phyloP scores from a whole-genome alignment of 2,113 vertebrate genomes.

The Trachemys scripta region DNA sequence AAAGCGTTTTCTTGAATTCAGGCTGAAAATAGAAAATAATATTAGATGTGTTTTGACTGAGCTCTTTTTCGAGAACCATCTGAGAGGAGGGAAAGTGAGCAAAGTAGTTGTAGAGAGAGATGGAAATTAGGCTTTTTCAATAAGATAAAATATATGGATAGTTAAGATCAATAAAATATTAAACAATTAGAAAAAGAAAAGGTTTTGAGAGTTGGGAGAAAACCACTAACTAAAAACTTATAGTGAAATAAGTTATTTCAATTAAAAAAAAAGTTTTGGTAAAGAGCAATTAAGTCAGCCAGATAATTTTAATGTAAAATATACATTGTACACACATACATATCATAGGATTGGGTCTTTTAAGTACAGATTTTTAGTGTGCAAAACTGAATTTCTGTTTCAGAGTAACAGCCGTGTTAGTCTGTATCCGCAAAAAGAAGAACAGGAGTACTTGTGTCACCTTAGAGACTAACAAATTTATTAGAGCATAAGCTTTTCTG shows the following conservation, averaged over 20 bases:
- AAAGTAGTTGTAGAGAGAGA: not conserved
- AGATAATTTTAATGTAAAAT: not conserved
- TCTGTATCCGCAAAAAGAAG: too few relatives aligned
- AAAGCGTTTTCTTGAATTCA: not conserved
- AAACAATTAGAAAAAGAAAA: rapidly evolving
- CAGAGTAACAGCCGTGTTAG: too few relatives aligned
- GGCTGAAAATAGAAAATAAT: not conserved
- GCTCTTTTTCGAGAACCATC: not conserved
- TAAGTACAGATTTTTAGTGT: not conserved
- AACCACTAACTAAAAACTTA: not conserved
- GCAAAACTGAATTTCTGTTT: not conserved
- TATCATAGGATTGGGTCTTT: not conserved
- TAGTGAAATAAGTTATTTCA: not conserved
- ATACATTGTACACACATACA: not conserved
- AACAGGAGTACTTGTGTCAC: too few relatives aligned
- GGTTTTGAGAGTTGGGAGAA: not conserved
- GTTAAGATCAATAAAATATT: not conserved
- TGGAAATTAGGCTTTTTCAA: not conserved
- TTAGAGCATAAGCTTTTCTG: too few relatives aligned
- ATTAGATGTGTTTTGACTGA: not conserved
- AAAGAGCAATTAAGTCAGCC: not conserved
- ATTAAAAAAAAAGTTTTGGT: not conserved
- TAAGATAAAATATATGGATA: not conserved
- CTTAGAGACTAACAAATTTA: too few relatives aligned
- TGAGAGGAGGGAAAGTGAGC: not conserved